Percentiles rank a stretch among this genome's conserved stretches.
These are phyloP conservation scores for Channallabes apus DNA, from an alignment of 2,797 vertebrate species.

Conservation along the genomic window DNA sequence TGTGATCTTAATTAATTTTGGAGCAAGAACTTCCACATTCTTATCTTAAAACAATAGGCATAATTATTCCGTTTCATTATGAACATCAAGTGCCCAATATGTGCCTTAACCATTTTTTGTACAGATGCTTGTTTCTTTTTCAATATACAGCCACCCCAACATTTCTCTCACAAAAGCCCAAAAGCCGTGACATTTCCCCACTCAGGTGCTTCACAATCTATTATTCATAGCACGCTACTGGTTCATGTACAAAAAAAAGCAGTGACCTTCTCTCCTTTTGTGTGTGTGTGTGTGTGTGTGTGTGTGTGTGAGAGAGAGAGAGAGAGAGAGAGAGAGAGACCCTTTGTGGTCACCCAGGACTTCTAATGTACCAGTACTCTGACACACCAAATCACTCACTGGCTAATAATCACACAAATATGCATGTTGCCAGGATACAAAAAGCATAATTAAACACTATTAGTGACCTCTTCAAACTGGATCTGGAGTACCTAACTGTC, in stretches of 20 bases:
- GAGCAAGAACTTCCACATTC: background rate
- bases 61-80: background rate
- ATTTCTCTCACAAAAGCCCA: slow-evolving; percentile 44
- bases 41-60: background rate
- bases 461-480: slow-evolving; percentile 71
- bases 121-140: background rate
- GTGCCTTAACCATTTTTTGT: background rate
- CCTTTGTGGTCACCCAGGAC: slow-evolving; percentile 53
- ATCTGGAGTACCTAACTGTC: slow-evolving; percentile 66
- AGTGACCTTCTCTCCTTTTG: slow-evolving; percentile 52
- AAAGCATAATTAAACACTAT: slow-evolving; percentile 79
- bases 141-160: background rate
- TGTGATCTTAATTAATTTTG: background rate
- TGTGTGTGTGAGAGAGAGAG: slow-evolving; percentile 20
- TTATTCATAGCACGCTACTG: slow-evolving; percentile 68
- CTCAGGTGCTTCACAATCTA: slow-evolving; percentile 61
- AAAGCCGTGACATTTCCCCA: slow-evolving; percentile 76
- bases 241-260: slow-evolving; percentile 42
- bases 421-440: slow-evolving; percentile 80
- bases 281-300: slow-evolving; percentile 39
- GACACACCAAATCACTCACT: slow-evolving; percentile 67
- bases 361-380: slow-evolving; percentile 60
- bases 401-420: slow-evolving; percentile 60
- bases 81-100: background rate
- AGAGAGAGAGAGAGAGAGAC: slow-evolving; percentile 8